Evolutionary conservation across 2,888 invertebrate species (phyloP).

Genomic region (Melitaea athalia): DNA sequence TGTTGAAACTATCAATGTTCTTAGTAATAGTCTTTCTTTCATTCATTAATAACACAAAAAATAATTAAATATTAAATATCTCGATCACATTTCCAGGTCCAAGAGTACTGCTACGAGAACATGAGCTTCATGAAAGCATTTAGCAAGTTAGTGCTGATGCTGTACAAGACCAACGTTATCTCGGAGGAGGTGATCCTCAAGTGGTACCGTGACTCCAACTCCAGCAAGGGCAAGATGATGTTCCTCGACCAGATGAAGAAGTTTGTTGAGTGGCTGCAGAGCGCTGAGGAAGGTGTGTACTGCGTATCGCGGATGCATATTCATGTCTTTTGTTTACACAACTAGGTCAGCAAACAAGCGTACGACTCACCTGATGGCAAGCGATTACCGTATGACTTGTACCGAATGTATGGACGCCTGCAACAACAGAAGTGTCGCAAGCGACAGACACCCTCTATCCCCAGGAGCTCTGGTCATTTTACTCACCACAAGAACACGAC

Average conservation of each 20-base stretch:
- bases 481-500: too few species aligned
- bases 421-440: too few species aligned
- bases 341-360: too few species aligned
- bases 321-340: too few species aligned
- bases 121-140: conserved; percentile 99
- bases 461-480: too few species aligned
- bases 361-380: too few species aligned
- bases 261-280: conserved; percentile 98
- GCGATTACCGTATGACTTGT: too few species aligned
- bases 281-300: conserved; percentile 91
- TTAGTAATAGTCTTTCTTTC: too few species aligned
- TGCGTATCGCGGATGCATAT: too few species aligned
- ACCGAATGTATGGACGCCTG: too few species aligned
- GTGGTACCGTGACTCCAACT: conserved; percentile 98
- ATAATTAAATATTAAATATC: neutral
- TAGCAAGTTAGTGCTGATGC: conserved; percentile 97
- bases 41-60: neutral
- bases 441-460: too few species aligned
- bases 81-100: conserved; percentile 81
- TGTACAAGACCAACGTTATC: conserved; percentile 97
- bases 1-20: too few species aligned
- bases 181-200: conserved; percentile 97
- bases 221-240: conserved; percentile 96
- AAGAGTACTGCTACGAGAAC: conserved; percentile 99
- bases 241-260: conserved; percentile 99